phyloP scores from a whole-genome alignment of 2,888 invertebrate genomes.

The Petrolisthes cinctipes region DNA sequence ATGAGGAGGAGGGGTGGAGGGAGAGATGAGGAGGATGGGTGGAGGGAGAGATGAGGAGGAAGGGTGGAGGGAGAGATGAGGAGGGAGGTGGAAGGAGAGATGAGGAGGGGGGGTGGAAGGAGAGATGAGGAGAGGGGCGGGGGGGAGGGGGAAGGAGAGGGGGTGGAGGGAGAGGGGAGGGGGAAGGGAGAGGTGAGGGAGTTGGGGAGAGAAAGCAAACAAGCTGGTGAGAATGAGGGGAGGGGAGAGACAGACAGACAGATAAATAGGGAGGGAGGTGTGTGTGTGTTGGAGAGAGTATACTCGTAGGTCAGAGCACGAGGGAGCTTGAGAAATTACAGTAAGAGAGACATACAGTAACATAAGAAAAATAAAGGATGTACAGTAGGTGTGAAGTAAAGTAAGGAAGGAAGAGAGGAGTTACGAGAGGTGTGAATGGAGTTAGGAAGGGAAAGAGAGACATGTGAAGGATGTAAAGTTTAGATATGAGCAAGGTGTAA shows the following conservation, averaged over 20 bases:
- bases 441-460: neutral
- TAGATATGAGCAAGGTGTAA: no score
- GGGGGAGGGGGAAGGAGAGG: neutral
- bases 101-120: neutral
- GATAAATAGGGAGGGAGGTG: neutral
- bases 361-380: neutral
- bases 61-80: neutral
- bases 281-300: neutral
- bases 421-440: neutral
- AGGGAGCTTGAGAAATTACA: no score
- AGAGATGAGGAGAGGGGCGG: neutral
- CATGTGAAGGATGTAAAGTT: neutral
- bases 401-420: neutral
- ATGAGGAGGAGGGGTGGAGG: neutral
- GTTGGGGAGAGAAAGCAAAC: neutral
- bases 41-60: neutral
- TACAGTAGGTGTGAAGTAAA: neutral
- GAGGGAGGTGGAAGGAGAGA: neutral
- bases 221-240: neutral
- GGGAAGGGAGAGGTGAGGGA: neutral
- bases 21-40: neutral
- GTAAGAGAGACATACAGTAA: neutral
- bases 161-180: neutral
- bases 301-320: neutral
- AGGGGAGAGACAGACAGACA: neutral